These are phyloP conservation scores for Lagopus muta DNA, from an alignment of 2,113 vertebrate species.

Conservation along the genomic window DNA sequence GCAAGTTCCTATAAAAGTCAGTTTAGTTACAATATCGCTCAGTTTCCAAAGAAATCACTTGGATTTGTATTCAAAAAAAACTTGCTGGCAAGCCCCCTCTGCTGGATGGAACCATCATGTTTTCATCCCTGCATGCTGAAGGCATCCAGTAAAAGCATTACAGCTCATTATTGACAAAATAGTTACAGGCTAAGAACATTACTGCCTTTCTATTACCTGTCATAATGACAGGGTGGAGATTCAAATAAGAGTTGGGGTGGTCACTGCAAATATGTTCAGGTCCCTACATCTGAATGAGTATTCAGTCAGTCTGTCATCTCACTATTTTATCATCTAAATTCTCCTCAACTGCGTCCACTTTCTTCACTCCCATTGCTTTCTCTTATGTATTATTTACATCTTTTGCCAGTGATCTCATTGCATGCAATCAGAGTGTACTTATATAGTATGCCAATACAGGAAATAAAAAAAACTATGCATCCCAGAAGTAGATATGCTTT, in stretches of 20 bases:
- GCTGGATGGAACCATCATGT: background rate
- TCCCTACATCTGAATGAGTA: background rate
- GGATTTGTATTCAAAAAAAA: background rate
- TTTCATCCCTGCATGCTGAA: background rate
- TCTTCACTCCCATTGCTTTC: background rate
- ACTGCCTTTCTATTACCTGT: background rate
- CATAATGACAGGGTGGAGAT: background rate
- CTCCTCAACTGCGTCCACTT: background rate
- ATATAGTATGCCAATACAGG: background rate
- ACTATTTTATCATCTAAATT: background rate
- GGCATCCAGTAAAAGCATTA: background rate
- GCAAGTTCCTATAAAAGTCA: constrained; percentile 20
- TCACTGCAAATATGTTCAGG: background rate
- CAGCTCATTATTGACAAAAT: background rate
- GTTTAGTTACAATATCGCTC: constrained; percentile 24
- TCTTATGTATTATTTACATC: background rate
- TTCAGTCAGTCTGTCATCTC: background rate
- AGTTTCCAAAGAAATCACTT: constrained; percentile 40
- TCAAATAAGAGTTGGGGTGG: background rate
- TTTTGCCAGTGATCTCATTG: background rate
- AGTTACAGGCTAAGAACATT: background rate
- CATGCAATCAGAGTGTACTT: background rate
- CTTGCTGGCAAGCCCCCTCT: constrained; percentile 54
- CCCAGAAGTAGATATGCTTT: background rate
- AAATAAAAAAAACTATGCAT: background rate